These are phyloP conservation scores for Heliconius himera DNA, from an alignment of 1,140 invertebrate species.

Conservation along the genomic window DNA sequence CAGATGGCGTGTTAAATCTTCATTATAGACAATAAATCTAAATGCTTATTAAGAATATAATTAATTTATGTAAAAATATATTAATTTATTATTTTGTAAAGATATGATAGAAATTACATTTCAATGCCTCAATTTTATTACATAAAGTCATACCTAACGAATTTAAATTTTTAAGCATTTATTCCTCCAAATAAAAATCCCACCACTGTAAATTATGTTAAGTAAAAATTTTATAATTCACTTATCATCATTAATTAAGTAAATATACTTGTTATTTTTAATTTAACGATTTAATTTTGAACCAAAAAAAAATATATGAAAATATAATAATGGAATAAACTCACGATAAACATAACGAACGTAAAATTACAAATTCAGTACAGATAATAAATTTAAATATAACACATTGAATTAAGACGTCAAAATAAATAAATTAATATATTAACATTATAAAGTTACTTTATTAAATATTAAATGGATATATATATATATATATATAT, in stretches of 20 bases:
- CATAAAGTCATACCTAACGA: too few species aligned
- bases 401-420: background rate
- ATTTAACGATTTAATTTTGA: background rate
- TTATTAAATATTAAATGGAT: background rate
- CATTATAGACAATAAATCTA: too few species aligned
- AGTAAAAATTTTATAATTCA: background rate
- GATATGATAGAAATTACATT: too few species aligned
- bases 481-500: background rate
- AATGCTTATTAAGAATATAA: too few species aligned
- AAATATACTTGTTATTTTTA: background rate
- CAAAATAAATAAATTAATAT: background rate
- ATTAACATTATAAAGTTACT: background rate
- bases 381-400: background rate
- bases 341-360: background rate
- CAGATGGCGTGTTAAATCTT: background rate
- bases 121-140: too few species aligned
- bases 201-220: background rate
- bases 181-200: background rate
- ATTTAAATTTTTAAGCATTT: background rate
- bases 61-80: background rate
- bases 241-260: slow-evolving; percentile 9
- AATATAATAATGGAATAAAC: background rate
- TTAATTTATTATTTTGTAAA: background rate
- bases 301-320: background rate
- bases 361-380: background rate